Conservation (phyloP, 2,797 vertebrate genomes). For the Peromyscus attwateri region DNA sequence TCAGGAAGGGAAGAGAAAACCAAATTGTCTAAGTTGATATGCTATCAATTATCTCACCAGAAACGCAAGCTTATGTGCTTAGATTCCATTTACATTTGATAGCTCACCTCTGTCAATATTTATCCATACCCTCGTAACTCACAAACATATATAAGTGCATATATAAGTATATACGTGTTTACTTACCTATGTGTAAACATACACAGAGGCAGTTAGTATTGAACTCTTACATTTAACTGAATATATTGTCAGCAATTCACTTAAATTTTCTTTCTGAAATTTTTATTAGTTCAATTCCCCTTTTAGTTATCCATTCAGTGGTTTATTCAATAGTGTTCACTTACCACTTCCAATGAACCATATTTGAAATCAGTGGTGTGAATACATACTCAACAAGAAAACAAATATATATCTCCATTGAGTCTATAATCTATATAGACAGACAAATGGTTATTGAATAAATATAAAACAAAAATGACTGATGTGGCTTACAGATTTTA, state of each 20-base stretch:
- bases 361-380: slow-evolving; percentile 8
- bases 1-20: background rate
- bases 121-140: background rate
- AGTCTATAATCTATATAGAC: slow-evolving; percentile 11
- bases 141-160: background rate
- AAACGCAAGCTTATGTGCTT: background rate
- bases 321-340: slow-evolving; percentile 14
- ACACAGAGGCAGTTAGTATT: background rate
- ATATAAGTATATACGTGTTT: no score
- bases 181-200: background rate
- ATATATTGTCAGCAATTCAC: background rate
- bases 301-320: background rate
- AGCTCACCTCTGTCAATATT: background rate
- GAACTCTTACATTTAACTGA: background rate
- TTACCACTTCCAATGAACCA: background rate
- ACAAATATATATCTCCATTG: background rate
- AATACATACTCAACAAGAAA: background rate
- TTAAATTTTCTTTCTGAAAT: background rate
- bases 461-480: slow-evolving; percentile 17
- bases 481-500: slow-evolving; percentile 21
- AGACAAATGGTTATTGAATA: slow-evolving; percentile 36
- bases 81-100: background rate
- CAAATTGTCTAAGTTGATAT: background rate
- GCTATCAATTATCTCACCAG: background rate
- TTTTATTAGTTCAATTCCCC: background rate